Evolutionary conservation across 2,113 vertebrate genomes (phyloP), one percentile per base, ranked within the genome.

Genomic region (Rhinopomastus cyanomelas): DNA sequence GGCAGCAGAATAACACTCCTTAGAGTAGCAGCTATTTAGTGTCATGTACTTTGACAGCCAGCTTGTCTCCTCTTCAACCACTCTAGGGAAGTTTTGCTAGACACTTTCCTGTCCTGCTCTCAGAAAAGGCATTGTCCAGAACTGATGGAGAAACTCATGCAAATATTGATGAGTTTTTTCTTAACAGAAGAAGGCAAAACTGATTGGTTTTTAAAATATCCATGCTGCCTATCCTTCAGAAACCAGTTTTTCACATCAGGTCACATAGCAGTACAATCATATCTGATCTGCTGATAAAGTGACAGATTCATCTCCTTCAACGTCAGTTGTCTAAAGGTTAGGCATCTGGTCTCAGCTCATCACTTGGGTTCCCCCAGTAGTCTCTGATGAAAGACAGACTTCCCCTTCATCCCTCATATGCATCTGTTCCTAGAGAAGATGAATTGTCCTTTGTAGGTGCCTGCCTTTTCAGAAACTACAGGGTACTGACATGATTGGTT

Each of bases 351-450:
- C 51, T 89, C 68, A 84, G 51, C 62, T 89, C 89, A 61, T 94
- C 94, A 87, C 69, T 81, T 89, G 60, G 51, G 71, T 62, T 94
- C 29, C 25, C 14, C 42, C 16, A 7, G 86, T 88, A 95, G 90
- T 53, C 46, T 76, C 62, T 94, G 94, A 95, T 85, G 91, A 94
- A 95, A 96, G 91, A 76, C 95, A 96, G 95, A 82, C 87, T 94
- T 93, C 74, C 62, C 21, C 48, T 59, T 88, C 77, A 87, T 84
- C 66, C 66, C 16, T 95, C 81, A 76, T 94, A 81, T 53, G 26
- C 74, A 73, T 79, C 59, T 95, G 91, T 69, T 80, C 59, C 72
- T 68, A 27, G 10, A 93, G 66, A 93, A 93, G 89, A 95, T 79
- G 17, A 82, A 95, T 90, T 85, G 34, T 67, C n/a, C 71, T 85